Evolutionary conservation across 2,888 invertebrate genomes (phyloP), one percentile per base, ranked within the genome.

Genomic region (Stegophylla sp.): DNA sequence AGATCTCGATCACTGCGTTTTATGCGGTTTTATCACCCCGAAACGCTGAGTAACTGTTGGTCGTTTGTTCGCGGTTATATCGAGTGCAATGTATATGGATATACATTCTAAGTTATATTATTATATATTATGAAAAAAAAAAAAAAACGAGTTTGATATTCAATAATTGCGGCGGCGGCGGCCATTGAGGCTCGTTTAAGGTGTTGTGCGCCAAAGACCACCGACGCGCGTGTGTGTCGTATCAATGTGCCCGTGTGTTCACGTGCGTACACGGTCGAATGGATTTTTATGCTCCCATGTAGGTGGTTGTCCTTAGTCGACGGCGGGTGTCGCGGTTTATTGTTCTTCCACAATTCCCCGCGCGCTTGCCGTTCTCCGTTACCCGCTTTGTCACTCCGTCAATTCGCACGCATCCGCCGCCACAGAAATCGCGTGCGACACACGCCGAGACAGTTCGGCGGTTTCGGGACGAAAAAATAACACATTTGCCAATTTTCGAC

Each of bases 151-250:
- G 79, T 59, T 79, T 79, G 61, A 69, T 76, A 66, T 66, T 66
- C 75, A 76, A 66, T 76, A 76, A 76, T 76, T 76, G 53, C 43
- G 64, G 53, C 7, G n/a, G n/a, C n/a, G n/a, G n/a, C n/a, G n/a
- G n/a, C n/a, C n/a, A n/a, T 63, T 79, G 79, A 79, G 79, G 79
- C 79, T 79, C 79, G 79, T 71, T 79, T 71, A 79, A 79, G 79
- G 79, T 79, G 79, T 71, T 61, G 45, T 79, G 61, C 28, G 64
- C 64, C 64, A 41, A 79, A 79, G 77, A 79, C 76, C 26, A 53
- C 45, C 43, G 20, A n/a, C 26, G 67, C 45, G 45, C 26, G n/a
- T 48, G 48, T 51, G 72, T 17, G 56, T 56, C 34, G 34, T 34
- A 34, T 34, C 63, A 17, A 20, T n/a, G 64, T 41, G 48, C 51